Evolutionary conservation across 2,888 invertebrate species (phyloP).

Genomic region (Epirrita christyi): DNA sequence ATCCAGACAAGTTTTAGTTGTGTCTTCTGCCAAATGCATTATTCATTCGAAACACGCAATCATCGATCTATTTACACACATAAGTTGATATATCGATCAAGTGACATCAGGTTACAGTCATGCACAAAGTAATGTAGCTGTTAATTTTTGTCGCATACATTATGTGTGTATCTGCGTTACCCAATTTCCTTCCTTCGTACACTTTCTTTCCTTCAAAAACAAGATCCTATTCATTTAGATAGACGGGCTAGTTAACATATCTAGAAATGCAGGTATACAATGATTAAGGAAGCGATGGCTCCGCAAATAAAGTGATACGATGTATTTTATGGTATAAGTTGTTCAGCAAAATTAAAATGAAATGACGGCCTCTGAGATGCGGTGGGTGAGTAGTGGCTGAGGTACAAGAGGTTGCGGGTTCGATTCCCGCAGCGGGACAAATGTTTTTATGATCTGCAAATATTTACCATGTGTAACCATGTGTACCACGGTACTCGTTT

Average conservation of each 20-base stretch:
- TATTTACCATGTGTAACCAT: too few relatives aligned
- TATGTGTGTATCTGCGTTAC: constrained; percentile 13
- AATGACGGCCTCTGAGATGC: too few relatives aligned
- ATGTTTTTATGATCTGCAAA: too few relatives aligned
- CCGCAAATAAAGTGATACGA: constrained; percentile 1
- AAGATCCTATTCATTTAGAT: constrained; percentile 7
- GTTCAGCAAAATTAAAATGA: too few relatives aligned
- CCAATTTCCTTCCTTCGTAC: constrained; percentile 24
- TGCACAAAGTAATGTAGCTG: constrained; percentile 13
- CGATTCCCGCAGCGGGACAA: too few relatives aligned
- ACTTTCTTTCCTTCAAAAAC: constrained; percentile 22
- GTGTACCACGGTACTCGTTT: too few relatives aligned
- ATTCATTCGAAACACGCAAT: constrained; percentile 4
- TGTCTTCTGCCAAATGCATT: too few relatives aligned
- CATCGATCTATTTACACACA: constrained; percentile 12
- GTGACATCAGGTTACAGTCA: constrained; percentile 15
- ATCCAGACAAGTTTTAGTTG: too few relatives aligned
- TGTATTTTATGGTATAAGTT: neutral
- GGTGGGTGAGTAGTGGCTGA: too few relatives aligned
- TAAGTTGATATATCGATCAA: constrained; percentile 19
- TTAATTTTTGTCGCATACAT: constrained; percentile 17
- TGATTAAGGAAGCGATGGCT: constrained; percentile 5
- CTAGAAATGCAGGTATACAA: constrained; percentile 13
- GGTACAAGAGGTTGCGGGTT: too few relatives aligned
- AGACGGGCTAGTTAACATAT: constrained; percentile 1